phyloP scores from a whole-genome alignment of 2,888 invertebrate species.

The Drosophila pseudotalamancana region DNA sequence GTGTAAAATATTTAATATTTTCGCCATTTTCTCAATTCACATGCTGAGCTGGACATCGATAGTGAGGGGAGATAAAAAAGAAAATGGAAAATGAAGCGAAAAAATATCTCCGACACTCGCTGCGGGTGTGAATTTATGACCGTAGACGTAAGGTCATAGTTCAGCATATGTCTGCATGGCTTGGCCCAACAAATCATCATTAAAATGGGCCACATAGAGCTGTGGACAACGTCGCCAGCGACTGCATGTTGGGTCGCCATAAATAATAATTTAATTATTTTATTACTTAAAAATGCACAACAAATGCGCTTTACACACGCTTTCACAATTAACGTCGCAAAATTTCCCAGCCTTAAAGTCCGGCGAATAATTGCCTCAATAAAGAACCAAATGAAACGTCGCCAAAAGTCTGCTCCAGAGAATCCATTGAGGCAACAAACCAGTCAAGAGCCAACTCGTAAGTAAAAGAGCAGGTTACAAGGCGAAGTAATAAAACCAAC shows the following conservation, averaged over 20 bases:
- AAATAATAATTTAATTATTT: conserved; percentile 79
- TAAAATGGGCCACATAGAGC: conserved; percentile 42
- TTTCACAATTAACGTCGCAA: conserved; percentile 60
- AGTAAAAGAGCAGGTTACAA: conserved; percentile 16
- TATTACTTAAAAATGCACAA: conserved; percentile 72
- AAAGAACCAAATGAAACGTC: conserved; percentile 52
- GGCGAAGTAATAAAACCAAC: conserved; percentile 1
- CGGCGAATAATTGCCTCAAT: conserved; percentile 45
- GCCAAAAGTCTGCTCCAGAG: conserved; percentile 28
- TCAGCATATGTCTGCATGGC: conserved; percentile 61
- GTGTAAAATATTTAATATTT: neutral
- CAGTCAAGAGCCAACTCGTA: conserved; percentile 30
- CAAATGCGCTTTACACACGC: conserved; percentile 73
- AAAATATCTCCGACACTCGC: conserved; percentile 22
- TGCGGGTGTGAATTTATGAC: conserved; percentile 47
- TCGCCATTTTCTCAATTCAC: neutral
- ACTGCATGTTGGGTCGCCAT: conserved; percentile 53
- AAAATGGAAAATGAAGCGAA: neutral
- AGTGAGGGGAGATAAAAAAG: neutral
- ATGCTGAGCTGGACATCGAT: conserved; percentile 21
- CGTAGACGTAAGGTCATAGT: conserved; percentile 47
- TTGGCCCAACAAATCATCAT: conserved; percentile 56
- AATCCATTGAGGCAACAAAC: conserved; percentile 42
- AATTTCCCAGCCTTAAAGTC: conserved; percentile 45
- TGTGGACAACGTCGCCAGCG: neutral